phyloP scores from a whole-genome alignment of 2,797 vertebrate genomes.

The Enteromius trimaculatus region DNA sequence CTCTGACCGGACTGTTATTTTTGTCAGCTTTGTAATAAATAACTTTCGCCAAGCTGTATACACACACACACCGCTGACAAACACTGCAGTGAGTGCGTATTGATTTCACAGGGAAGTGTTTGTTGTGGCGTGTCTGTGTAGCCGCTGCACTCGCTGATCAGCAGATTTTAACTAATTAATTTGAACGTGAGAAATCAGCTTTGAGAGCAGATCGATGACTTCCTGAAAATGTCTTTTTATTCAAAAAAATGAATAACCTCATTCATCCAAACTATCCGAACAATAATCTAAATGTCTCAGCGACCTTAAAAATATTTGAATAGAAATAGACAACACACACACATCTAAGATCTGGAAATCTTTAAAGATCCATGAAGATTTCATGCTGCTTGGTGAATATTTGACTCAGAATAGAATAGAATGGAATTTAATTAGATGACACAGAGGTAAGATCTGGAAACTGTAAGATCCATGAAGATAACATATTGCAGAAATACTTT shows the following conservation, averaged over 20 bases:
- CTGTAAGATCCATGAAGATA: not conserved
- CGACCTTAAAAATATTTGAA: not conserved
- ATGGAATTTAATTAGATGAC: not conserved
- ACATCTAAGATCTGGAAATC: no score
- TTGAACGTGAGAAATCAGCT: constrained; percentile 36
- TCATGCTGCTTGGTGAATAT: no score
- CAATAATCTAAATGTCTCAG: no score
- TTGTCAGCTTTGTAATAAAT: constrained; percentile 65
- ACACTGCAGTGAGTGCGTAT: constrained; percentile 41
- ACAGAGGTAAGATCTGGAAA: not conserved
- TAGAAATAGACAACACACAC: no score
- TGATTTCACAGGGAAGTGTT: constrained; percentile 39
- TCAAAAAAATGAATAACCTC: not conserved
- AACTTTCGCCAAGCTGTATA: constrained; percentile 8
- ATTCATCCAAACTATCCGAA: not conserved
- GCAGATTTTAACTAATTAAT: constrained; percentile 52
- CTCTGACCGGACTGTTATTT: constrained; percentile 70
- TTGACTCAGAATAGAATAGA: not conserved
- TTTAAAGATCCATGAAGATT: no score
- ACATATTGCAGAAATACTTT: not conserved
- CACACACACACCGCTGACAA: not conserved
- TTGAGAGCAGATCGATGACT: constrained; percentile 25
- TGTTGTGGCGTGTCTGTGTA: constrained; percentile 44
- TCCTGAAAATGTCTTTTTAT: not conserved
- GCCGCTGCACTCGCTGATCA: constrained; percentile 41